Percentiles rank a stretch among this genome's conserved stretches.
phyloP scores from a whole-genome alignment of 2,888 invertebrate species.

The Boloria selene region DNA sequence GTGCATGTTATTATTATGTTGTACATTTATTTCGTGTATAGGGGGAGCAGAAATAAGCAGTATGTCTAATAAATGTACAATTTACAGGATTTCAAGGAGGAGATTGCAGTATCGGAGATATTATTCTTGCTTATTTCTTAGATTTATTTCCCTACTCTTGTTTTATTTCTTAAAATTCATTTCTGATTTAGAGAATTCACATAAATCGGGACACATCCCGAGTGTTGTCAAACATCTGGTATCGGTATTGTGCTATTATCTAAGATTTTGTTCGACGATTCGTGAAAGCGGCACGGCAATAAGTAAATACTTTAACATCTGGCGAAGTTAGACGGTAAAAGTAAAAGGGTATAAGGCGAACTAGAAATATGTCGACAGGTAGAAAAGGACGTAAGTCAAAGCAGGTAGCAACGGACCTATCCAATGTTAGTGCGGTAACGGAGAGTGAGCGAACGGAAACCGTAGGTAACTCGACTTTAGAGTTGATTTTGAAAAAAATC shows the following conservation, averaged over 20 bases:
- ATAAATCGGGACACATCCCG: too few relatives aligned
- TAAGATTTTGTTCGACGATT: too few relatives aligned
- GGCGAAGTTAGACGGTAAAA: not conserved
- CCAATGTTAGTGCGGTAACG: not conserved
- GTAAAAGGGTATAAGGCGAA: not conserved
- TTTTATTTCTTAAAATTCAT: not conserved
- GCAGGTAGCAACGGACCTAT: not conserved
- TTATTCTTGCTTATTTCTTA: not conserved
- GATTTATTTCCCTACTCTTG: not conserved
- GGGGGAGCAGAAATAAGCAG: not conserved
- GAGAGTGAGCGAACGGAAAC: not conserved
- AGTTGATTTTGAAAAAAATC: not conserved
- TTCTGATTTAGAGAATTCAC: not conserved
- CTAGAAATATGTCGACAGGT: not conserved
- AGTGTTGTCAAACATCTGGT: too few relatives aligned
- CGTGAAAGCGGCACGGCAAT: too few relatives aligned
- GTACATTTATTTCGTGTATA: not conserved
- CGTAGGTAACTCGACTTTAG: not conserved
- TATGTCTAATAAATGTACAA: not conserved
- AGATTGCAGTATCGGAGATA: not conserved
- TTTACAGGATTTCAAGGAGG: not conserved
- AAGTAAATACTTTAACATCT: not conserved
- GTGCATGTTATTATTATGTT: too few relatives aligned
- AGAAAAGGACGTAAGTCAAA: not conserved
- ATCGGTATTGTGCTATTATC: too few relatives aligned